Base-by-base conservation (phyloP, 2,888 invertebrate species). In the Limulus polyphemus region DNA sequence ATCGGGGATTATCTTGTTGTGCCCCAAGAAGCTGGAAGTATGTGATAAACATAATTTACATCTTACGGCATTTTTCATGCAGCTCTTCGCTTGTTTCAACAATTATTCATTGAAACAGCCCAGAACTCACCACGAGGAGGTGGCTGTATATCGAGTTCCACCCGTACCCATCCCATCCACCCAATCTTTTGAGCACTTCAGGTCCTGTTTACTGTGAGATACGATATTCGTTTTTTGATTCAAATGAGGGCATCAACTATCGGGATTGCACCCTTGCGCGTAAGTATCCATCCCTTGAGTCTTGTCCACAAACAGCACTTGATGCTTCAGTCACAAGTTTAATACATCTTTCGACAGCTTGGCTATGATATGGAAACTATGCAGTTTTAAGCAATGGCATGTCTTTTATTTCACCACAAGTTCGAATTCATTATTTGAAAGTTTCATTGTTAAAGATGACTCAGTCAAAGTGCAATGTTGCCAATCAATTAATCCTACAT, bases 271-370 rank as follows among this genome's bases (percentile, higher is more conserved):
- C 49, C 12, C 47, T 59, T 54, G 14, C 52, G 16, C 13, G 16
- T 54, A 47, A 14, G 48, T 54, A 59, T 55, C 55, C 13, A 32
- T 68, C 59, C 58, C 58, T 32, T 55, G 57, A 11, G 9, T 48
- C 16, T 49, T 61, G 32, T 17, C 58, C 58, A 61, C 56, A 60
- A 16, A 63, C 58, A 13, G 49, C 49, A 54, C 14, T 49, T 54
- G 57, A 60, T 52, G 60, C 49, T 57, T 63, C 60, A 50, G 60
- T 57, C 16, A 61, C 61, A 55, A 58, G 49, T 57, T 63, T 61
- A 46, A 14, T 47, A 57, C 49, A 57, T 12, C 55, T n/a, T 47
- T 63, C 54, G 57, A 59, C 55, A 49, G 55, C 54, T 54, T 17
- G 32, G 54, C 46, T 12, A 52, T 61, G 55, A 4, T 49, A 63